Percentiles rank a stretch among this genome's conserved stretches.
These are phyloP conservation scores for Meteorus sp. DNA, from an alignment of 1,140 invertebrate genomes.

Conservation along the genomic window DNA sequence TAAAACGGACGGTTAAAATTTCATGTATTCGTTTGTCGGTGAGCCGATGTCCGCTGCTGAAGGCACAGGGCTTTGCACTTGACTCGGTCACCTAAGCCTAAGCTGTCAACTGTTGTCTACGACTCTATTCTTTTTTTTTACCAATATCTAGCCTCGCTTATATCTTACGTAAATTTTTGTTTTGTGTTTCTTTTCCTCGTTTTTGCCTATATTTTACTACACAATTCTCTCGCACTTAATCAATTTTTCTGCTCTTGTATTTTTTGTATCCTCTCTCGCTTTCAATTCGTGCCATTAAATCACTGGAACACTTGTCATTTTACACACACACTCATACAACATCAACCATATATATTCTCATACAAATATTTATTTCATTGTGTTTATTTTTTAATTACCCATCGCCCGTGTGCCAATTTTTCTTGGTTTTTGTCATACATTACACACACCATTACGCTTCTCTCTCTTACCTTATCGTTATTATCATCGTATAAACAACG, in stretches of 20 bases:
- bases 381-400: too few relatives aligned
- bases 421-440: slow-evolving; percentile 5
- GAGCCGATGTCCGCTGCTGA: slow-evolving; percentile 60
- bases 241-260: too few relatives aligned
- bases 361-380: too few relatives aligned
- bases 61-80: slow-evolving; percentile 62
- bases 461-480: slow-evolving; percentile 21
- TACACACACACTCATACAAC: too few relatives aligned
- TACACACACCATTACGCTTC: slow-evolving; percentile 3
- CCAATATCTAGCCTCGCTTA: slow-evolving; percentile 29
- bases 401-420: too few relatives aligned
- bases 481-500: slow-evolving; percentile 51
- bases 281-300: too few relatives aligned
- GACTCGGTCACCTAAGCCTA: slow-evolving; percentile 60
- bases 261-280: too few relatives aligned
- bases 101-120: slow-evolving; percentile 53
- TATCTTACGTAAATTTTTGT: slow-evolving; percentile 20
- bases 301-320: too few relatives aligned
- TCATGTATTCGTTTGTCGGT: slow-evolving; percentile 52
- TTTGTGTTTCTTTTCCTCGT: slow-evolving; percentile 23
- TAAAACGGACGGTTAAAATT: slow-evolving; percentile 60
- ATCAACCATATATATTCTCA: too few relatives aligned
- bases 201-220: slow-evolving; percentile 29
- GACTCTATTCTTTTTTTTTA: slow-evolving; percentile 32
- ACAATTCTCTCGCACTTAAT: slow-evolving; percentile 15